Conservation (phyloP, 2,888 invertebrate species). For the Erynnis tages region DNA sequence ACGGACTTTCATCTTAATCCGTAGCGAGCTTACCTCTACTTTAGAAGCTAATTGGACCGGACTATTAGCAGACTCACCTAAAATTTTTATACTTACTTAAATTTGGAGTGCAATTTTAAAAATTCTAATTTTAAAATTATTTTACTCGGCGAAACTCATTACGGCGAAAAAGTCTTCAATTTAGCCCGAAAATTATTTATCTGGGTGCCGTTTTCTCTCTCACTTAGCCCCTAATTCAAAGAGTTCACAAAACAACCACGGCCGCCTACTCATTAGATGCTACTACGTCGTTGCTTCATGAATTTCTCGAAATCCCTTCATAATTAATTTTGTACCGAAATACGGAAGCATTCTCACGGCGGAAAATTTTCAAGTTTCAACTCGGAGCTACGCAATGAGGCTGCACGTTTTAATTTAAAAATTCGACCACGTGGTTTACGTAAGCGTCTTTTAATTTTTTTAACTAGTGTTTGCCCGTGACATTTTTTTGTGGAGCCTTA, state of each 20-base stretch:
- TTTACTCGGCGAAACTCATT: background rate
- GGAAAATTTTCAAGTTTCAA: background rate
- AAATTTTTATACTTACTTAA: too few relatives aligned
- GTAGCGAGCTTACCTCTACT: too few relatives aligned
- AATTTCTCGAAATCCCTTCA: slow-evolving; percentile 12
- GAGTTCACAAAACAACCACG: slow-evolving; percentile 10
- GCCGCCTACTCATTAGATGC: slow-evolving; percentile 14
- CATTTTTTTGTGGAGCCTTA: too few relatives aligned
- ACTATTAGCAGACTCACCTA: too few relatives aligned
- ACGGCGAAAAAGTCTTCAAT: slow-evolving; percentile 10
- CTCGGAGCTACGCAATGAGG: background rate
- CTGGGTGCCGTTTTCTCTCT: slow-evolving; percentile 6
- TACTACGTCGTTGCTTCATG: slow-evolving; percentile 1
- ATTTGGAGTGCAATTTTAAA: background rate
- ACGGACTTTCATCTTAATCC: too few relatives aligned
- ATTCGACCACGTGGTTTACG: too few relatives aligned
- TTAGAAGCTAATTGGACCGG: too few relatives aligned
- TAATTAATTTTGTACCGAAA: slow-evolving; percentile 3
- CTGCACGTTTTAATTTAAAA: background rate
- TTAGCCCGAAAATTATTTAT: slow-evolving; percentile 11
- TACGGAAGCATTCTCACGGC: background rate
- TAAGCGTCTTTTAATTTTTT: too few relatives aligned
- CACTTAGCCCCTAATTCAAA: slow-evolving; percentile 1
- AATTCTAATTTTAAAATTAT: slow-evolving; percentile 3
- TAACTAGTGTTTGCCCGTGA: too few relatives aligned